Conservation (phyloP, 1,140 invertebrate species). For the Drosophila erecta region DNA sequence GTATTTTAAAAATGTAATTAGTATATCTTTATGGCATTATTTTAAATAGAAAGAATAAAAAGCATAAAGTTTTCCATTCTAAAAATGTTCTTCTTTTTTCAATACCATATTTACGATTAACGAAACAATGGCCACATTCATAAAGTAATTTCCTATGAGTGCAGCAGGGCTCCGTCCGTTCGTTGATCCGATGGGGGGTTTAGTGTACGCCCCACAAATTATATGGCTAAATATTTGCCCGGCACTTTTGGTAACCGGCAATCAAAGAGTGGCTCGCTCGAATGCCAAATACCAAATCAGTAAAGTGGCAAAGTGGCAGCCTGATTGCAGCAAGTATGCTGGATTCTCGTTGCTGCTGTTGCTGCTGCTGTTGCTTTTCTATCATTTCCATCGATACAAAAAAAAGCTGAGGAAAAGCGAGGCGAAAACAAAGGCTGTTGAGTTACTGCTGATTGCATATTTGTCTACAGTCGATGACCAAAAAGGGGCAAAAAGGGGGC, state of each 20-base stretch:
- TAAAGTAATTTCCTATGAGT: slow-evolving; percentile 14
- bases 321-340: slow-evolving; percentile 47
- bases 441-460: slow-evolving; percentile 76
- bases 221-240: slow-evolving; percentile 74
- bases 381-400: slow-evolving; percentile 72
- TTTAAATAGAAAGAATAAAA: too few relatives aligned
- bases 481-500: slow-evolving; percentile 16
- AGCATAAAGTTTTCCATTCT: too few relatives aligned
- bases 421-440: slow-evolving; percentile 34
- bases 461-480: slow-evolving; percentile 58
- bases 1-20: not conserved
- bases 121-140: not conserved
- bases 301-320: slow-evolving; percentile 68
- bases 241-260: slow-evolving; percentile 72
- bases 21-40: too few relatives aligned
- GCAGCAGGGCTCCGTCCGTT: slow-evolving; percentile 37
- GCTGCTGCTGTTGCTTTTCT: slow-evolving; percentile 43
- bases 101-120: not conserved
- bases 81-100: not conserved
- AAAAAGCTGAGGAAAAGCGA: slow-evolving; percentile 46
- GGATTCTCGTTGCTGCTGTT: slow-evolving; percentile 24
- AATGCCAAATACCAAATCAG: slow-evolving; percentile 57
- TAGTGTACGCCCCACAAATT: slow-evolving; percentile 68
- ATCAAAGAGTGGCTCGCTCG: slow-evolving; percentile 58
- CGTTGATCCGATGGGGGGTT: slow-evolving; percentile 57